Evolutionary conservation across 1,140 invertebrate species (phyloP).

Genomic region (Sesamia nonagrioides): DNA sequence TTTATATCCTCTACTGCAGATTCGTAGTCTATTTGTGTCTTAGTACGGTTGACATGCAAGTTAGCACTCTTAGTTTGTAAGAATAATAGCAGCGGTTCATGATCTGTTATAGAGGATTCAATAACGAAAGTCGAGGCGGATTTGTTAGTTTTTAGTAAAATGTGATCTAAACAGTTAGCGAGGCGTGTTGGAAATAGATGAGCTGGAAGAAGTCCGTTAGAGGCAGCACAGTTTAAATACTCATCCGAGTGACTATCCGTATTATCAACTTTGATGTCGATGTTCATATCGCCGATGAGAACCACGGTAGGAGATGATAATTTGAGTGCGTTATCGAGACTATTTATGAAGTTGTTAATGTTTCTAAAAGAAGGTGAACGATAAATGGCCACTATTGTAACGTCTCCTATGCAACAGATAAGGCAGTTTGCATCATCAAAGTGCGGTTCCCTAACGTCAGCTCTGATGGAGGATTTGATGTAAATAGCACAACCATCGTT

Average conservation of each 20-base stretch:
- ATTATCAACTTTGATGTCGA: background rate
- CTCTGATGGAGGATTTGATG: background rate
- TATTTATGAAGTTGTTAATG: background rate
- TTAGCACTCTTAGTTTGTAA: background rate
- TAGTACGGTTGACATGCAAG: background rate
- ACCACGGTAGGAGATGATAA: background rate
- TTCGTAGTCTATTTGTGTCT: no score
- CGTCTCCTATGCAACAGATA: background rate
- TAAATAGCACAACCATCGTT: slow-evolving; percentile 2
- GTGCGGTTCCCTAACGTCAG: background rate
- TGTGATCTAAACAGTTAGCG: background rate
- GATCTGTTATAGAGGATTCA: slow-evolving; percentile 2
- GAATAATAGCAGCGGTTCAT: background rate
- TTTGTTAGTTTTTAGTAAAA: background rate
- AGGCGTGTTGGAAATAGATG: background rate
- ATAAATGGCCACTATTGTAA: background rate
- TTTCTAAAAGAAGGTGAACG: background rate
- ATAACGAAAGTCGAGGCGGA: background rate
- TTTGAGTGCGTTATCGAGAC: background rate
- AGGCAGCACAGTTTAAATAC: background rate
- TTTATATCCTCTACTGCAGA: background rate
- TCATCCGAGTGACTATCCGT: background rate
- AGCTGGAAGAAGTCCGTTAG: background rate
- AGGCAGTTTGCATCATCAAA: background rate
- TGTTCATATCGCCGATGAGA: background rate